Evolutionary conservation across 2,797 vertebrate species (phyloP).

Genomic region (Taeniopygia guttata): DNA sequence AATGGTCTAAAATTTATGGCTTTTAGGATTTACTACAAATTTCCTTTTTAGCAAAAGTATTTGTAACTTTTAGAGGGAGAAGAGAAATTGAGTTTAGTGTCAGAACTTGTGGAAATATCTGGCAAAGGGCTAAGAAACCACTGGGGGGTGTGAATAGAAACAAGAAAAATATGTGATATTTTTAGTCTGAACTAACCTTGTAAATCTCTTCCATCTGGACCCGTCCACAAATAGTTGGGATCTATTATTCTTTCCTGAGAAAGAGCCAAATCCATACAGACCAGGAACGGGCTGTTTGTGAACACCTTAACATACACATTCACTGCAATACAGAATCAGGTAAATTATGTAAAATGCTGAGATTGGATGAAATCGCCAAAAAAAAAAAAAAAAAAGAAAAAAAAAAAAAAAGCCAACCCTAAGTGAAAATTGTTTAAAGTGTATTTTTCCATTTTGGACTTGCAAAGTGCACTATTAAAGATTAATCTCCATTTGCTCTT

Average conservation of each 20-base stretch:
- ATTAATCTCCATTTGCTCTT: not conserved
- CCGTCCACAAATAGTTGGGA: constrained; percentile 72
- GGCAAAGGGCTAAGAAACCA: not conserved
- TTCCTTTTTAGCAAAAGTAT: not conserved
- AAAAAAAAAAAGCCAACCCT: too few species aligned
- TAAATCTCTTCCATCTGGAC: constrained; percentile 72
- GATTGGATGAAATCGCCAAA: not conserved
- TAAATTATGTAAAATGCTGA: not conserved
- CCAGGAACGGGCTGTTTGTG: constrained; percentile 66
- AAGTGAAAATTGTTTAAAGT: accelerated
- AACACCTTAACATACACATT: constrained; percentile 73
- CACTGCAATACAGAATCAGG: constrained; percentile 56
- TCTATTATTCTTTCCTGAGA: constrained; percentile 71
- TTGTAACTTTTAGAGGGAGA: not conserved
- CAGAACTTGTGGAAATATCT: not conserved
- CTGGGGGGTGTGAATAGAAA: not conserved
- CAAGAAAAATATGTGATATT: not conserved
- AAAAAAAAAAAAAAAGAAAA: too few species aligned
- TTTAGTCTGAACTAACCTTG: constrained; percentile 47
- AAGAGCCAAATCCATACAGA: constrained; percentile 71
- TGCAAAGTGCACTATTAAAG: not conserved
- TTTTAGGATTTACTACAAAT: not conserved
- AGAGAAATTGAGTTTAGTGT: not conserved
- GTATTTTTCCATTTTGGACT: not conserved
- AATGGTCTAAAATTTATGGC: not conserved